A percentile compares a stretch with the other conserved stretches of the same genome.
Evolutionary conservation across 2,113 vertebrate species (phyloP).

Genomic region (Seriola aureovittata): DNA sequence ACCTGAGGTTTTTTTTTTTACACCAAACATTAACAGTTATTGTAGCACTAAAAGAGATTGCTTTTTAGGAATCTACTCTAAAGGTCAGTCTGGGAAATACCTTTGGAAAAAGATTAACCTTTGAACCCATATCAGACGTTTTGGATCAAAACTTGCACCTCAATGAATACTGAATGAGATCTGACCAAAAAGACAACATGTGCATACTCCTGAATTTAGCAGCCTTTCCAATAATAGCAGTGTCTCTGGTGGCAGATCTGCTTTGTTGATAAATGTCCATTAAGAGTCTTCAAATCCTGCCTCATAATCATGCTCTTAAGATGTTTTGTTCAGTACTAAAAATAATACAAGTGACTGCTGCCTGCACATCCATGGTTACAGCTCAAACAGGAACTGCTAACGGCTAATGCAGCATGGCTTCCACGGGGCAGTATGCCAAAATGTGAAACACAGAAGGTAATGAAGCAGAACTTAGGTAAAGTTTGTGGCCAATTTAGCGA

Average conservation of each 20-base stretch:
- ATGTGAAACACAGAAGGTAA: background rate
- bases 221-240: background rate
- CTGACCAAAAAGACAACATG: background rate
- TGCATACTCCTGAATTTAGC: background rate
- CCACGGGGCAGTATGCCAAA: background rate
- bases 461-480: background rate
- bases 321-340: background rate
- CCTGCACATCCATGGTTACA: background rate
- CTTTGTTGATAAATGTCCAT: background rate
- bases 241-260: background rate
- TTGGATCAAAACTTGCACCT: background rate
- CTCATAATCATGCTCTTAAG: background rate
- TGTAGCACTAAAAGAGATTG: background rate
- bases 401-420: background rate
- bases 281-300: background rate
- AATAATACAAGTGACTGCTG: background rate
- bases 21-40: background rate
- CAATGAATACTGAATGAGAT: background rate
- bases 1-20: background rate
- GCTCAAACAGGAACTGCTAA: too few species aligned
- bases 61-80: background rate
- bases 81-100: slow-evolving; percentile 8
- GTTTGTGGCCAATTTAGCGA: background rate
- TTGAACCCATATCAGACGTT: background rate
- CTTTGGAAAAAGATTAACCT: background rate